A percentile compares a stretch with the other conserved stretches of the same genome.
Evolutionary conservation across 2,113 vertebrate genomes (phyloP).

Genomic region (Leuciscus idus): DNA sequence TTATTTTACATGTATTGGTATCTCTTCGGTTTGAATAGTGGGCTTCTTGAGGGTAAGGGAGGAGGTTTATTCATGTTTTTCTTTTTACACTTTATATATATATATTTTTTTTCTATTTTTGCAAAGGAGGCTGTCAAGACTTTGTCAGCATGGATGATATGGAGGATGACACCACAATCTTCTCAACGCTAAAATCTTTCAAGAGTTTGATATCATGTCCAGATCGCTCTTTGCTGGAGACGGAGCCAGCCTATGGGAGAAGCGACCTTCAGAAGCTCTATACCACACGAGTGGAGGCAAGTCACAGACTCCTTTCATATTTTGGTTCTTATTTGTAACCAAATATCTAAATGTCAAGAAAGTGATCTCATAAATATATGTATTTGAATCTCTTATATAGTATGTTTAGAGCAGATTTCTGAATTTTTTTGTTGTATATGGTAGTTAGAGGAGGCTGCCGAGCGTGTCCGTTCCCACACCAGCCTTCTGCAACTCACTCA

Average conservation of each 20-base stretch:
- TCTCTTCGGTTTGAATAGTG: not conserved
- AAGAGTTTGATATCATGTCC: constrained; percentile 83
- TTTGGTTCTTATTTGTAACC: not conserved
- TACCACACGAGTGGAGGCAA: constrained; percentile 88
- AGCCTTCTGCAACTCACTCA: constrained; percentile 87
- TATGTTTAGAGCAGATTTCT: not conserved
- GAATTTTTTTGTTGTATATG: not conserved
- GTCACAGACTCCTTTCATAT: not conserved
- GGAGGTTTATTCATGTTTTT: not conserved
- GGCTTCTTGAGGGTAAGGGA: not conserved
- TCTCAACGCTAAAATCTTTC: constrained; percentile 88
- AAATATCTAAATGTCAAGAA: not conserved
- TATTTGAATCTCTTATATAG: not conserved
- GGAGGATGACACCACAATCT: constrained; percentile 88
- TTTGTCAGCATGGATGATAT: constrained; percentile 76
- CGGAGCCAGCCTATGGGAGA: constrained; percentile 46
- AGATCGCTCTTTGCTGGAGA: constrained; percentile 65
- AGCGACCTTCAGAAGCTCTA: constrained; percentile 83
- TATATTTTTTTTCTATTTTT: not conserved
- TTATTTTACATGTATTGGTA: not conserved
- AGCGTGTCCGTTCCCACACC: constrained; percentile 83
- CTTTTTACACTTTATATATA: not conserved
- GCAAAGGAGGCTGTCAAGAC: not conserved
- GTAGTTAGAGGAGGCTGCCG: constrained; percentile 88
- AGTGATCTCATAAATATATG: not conserved